Base-by-base conservation (phyloP, 2,888 invertebrate species). In the Catotricha subobsoleta region DNA sequence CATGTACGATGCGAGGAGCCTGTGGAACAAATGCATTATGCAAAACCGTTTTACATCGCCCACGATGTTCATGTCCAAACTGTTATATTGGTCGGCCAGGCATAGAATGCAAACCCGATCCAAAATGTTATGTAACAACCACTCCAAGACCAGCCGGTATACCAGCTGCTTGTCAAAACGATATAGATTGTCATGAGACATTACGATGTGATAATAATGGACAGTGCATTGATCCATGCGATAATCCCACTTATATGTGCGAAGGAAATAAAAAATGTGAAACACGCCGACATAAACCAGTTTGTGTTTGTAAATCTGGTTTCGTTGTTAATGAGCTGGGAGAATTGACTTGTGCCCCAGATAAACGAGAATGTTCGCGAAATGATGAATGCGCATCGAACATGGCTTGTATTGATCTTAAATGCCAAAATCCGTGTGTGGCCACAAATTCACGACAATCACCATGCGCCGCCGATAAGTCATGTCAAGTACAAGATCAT, bases 21-120 rank as follows among this genome's bases (percentile, higher is more conserved):
- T 91, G 91, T 62, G 90, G 90, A 50, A 72, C 77, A 55, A 88
- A 88, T 65, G 88, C 91, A 47, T 70, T 87, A 47, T 91, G 91
- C 64, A 78, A 77, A 55, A 80, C 84, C 44, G 73, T 84, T 48
- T 67, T 80, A 58, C 90, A 90, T 66, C 75, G 79, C 55, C 81
- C 87, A 36, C 76, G 81, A 54, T 90, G 90, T 62, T 78, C 82
- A 44, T 91, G 90, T 56, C 83, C 86, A 40, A 80, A 81, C 59
- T 90, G 88, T 60, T 79, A 84, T 65, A 72, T 80, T 51, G 90
- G 90, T 43, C 76, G 78, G 60, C 86, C 90, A 25, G 74, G 77
- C 46, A 71, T 76, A 28, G 73, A 74, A 49, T 91, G 90, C 59
- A 72, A 71, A 48, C 80, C 78, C 44, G 86, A 87, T 61, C 76